These are phyloP conservation scores for Solenopsis invicta DNA, from an alignment of 1,140 invertebrate species.

Conservation along the genomic window DNA sequence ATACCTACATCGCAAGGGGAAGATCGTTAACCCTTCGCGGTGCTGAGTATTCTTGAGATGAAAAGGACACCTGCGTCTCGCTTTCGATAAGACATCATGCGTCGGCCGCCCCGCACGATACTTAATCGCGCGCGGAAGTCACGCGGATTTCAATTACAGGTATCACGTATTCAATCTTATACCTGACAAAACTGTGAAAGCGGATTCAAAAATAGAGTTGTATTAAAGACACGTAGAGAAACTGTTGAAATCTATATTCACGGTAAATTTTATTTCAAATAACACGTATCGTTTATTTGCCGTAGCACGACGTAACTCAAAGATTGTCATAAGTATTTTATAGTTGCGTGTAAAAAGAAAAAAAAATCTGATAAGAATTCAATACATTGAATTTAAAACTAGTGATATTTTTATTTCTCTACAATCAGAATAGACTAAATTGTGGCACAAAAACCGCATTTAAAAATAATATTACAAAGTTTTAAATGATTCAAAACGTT, in stretches of 20 bases:
- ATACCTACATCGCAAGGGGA: constrained; percentile 13
- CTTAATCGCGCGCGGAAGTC: constrained; percentile 50
- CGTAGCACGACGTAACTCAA: too few relatives aligned
- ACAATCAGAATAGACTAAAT: too few relatives aligned
- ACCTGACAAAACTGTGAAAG: not conserved
- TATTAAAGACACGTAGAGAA: not conserved
- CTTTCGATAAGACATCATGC: constrained; percentile 51
- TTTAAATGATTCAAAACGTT: too few relatives aligned
- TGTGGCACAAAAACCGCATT: too few relatives aligned
- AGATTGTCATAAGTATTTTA: too few relatives aligned
- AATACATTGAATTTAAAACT: too few relatives aligned
- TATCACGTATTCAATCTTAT: not conserved
- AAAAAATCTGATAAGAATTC: too few relatives aligned
- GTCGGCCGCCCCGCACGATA: constrained; percentile 28
- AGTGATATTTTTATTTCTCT: too few relatives aligned
- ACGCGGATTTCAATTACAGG: constrained; percentile 39
- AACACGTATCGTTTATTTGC: too few relatives aligned
- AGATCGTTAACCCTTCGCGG: constrained; percentile 64
- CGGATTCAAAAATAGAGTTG: not conserved
- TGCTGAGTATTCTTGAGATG: constrained; percentile 56
- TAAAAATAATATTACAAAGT: too few relatives aligned
- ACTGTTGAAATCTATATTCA: not conserved
- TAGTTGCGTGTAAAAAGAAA: too few relatives aligned
- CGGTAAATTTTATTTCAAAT: not conserved
- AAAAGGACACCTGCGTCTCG: constrained; percentile 56